These are phyloP conservation scores for Podarcis raffonei DNA, from an alignment of 2,113 vertebrate genomes.

Conservation along the genomic window DNA sequence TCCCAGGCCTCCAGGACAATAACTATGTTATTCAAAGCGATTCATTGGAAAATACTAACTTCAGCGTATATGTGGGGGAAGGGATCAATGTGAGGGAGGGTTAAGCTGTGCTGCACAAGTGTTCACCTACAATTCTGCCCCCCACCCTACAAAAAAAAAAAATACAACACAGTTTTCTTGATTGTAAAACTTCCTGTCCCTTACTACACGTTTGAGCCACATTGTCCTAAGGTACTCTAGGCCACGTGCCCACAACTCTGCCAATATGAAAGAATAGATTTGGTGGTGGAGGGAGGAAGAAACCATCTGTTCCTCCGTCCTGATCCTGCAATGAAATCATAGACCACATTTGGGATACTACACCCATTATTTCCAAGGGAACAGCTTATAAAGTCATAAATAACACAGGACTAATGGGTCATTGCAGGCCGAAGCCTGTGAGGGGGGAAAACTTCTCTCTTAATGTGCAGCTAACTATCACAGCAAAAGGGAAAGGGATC, in stretches of 20 bases:
- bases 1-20: conserved; percentile 58
- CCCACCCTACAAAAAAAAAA: neutral
- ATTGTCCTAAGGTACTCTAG: neutral
- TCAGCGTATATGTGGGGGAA: conserved; percentile 36
- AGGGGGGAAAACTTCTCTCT: fast-evolving
- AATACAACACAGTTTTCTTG: neutral
- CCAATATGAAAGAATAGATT: conserved; percentile 48
- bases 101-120: neutral
- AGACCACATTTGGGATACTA: conserved; percentile 64
- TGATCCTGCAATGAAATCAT: conserved; percentile 32
- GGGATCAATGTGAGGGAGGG: neutral
- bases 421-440: conserved; percentile 42
- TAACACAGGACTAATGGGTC: conserved; percentile 52
- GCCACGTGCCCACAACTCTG: neutral
- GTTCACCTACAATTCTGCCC: neutral
- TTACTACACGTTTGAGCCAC: neutral
- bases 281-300: neutral
- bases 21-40: conserved; percentile 42
- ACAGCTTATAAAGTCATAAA: conserved; percentile 59
- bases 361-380: conserved; percentile 68
- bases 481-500: neutral
- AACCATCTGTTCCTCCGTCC: conserved; percentile 53
- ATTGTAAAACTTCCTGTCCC: neutral
- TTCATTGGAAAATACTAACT: conserved; percentile 44
- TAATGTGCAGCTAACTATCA: fast-evolving